Percentiles rank a stretch among this genome's conserved stretches.
Conservation (phyloP, 2,113 vertebrate species). For the Poeciliopsis retropinna region DNA sequence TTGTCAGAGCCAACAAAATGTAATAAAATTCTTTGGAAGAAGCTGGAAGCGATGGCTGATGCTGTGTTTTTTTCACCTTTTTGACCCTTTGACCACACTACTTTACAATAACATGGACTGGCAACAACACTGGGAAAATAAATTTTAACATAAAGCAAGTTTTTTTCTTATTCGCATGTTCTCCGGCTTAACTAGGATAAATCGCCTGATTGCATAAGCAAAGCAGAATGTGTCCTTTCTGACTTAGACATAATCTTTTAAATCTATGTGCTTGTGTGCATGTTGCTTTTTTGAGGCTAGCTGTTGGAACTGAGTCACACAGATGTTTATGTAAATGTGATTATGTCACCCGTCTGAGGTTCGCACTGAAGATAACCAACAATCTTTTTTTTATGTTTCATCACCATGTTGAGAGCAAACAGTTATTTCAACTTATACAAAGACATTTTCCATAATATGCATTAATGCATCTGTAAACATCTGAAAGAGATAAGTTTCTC, state of each 20-base stretch:
- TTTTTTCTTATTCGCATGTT: slow-evolving; percentile 38
- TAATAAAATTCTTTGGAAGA: too few species aligned
- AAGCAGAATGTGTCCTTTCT: slow-evolving; percentile 25
- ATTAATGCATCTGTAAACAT: slow-evolving; percentile 5
- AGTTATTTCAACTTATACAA: not conserved
- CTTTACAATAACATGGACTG: not conserved
- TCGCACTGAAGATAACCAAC: slow-evolving; percentile 16
- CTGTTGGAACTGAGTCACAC: slow-evolving; percentile 12
- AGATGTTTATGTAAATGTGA: slow-evolving; percentile 47
- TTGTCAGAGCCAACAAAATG: too few species aligned
- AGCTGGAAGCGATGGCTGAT: too few species aligned
- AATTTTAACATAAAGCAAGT: slow-evolving; percentile 14
- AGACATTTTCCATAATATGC: not conserved
- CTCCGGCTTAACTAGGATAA: slow-evolving; percentile 29
- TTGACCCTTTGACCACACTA: too few species aligned
- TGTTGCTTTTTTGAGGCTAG: slow-evolving; percentile 18
- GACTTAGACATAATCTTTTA: slow-evolving; percentile 22
- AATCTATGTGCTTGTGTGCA: slow-evolving; percentile 4
- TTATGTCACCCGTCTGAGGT: slow-evolving; percentile 30
- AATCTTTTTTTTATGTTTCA: not conserved
- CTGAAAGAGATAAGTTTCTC: slow-evolving; percentile 13
- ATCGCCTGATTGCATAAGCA: slow-evolving; percentile 51
- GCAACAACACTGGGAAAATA: slow-evolving; percentile 10
- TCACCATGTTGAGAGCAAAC: not conserved
- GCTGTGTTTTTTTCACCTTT: too few species aligned